A percentile compares a stretch with the other conserved stretches of the same genome.
These are phyloP conservation scores for Ciconia nigra DNA, from an alignment of 2,797 vertebrate genomes.

Conservation along the genomic window DNA sequence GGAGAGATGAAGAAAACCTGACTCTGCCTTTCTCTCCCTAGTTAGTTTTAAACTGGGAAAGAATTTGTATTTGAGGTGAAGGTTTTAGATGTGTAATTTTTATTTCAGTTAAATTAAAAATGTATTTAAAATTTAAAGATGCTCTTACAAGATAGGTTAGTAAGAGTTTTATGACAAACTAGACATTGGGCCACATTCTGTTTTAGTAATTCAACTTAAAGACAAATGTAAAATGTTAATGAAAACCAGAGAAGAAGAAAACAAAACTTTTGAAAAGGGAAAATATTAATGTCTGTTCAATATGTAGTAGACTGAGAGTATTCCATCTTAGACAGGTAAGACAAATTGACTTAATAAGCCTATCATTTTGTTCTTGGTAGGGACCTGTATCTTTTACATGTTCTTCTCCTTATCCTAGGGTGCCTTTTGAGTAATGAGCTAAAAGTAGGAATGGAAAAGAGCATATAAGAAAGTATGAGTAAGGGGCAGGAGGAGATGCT, in stretches of 20 bases:
- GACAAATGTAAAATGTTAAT: background rate
- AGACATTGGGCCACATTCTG: background rate
- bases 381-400: background rate
- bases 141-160: background rate
- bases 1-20: background rate
- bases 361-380: background rate
- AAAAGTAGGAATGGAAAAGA: background rate
- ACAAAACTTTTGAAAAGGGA: background rate
- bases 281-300: background rate
- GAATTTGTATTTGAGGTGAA: background rate
- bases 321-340: background rate
- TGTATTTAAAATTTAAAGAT: background rate
- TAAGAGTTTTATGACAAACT: background rate
- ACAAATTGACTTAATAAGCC: background rate
- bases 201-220: background rate
- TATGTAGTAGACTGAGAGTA: background rate
- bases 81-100: background rate
- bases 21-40: background rate
- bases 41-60: background rate
- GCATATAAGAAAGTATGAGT: background rate
- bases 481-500: background rate
- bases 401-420: background rate
- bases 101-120: background rate
- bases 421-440: background rate
- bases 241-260: background rate